Base-by-base conservation (phyloP, 2,888 invertebrate species). In the Lydus trimaculatus region DNA sequence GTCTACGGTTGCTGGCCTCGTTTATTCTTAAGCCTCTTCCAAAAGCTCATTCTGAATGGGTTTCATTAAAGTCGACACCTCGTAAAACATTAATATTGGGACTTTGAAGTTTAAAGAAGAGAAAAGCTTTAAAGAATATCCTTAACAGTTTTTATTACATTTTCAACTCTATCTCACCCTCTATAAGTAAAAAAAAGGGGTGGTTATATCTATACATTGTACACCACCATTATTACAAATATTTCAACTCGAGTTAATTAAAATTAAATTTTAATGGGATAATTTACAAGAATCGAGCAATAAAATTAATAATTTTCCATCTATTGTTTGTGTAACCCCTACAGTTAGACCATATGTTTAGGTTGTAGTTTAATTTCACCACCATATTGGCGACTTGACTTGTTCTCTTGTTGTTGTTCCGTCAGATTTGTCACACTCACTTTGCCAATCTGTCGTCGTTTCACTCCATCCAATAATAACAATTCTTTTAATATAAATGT, bases 1-100 rank as follows among this genome's bases (percentile, higher is more conserved):
- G 81, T 79, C 79, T 79, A 78, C 79, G 79, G 79, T 73, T 74
- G 73, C 75, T 72, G 72, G 75, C 79, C 78, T 78, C 82, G 81
- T 83, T 52, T 82, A 83, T 83, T 82, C 81, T 81, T 81, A 78
- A 81, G 80, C 81, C 78, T 74, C 64, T 43, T 13, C 52, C 20
- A 72, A 52, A 52, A 52, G 25, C 52, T 52, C 52, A 52, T 52
- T 52, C 76, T 78, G 80, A 82, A 82, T 83, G 80, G 79, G 79
- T 82, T 84, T 84, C 83, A 84, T 84, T 84, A 84, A 80, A 78
- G 79, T 75, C 81, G 81, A 84, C 84, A 84, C 83, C 82, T 83
- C 83, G 82, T 84, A 83, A 82, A 84, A 84, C 83, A 83, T 79
- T 77, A 76, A 81, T 82, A 83, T 82, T 82, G 52, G 6, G 52